Conservation (phyloP, 2,797 vertebrate species). For the Liparis tanakae region DNA sequence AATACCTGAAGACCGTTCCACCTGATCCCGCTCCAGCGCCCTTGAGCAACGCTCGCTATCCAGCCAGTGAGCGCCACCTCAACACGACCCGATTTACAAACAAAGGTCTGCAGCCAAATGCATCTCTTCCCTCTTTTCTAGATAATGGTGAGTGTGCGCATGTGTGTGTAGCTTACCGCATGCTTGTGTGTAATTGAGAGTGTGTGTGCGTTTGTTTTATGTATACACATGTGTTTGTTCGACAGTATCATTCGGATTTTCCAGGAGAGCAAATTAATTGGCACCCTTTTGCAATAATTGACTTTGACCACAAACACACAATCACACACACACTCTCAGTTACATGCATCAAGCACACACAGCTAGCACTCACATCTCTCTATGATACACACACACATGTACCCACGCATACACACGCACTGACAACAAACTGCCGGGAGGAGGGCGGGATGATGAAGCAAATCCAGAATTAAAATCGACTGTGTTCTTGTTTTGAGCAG, state of each 20-base stretch:
- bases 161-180: background rate
- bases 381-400: slow-evolving; percentile 25
- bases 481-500: slow-evolving; percentile 88
- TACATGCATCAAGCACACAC: slow-evolving; percentile 25
- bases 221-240: slow-evolving; percentile 52
- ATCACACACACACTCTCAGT: slow-evolving; percentile 27
- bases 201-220: slow-evolving; percentile 4
- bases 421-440: slow-evolving; percentile 87
- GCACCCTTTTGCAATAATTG: slow-evolving; percentile 80
- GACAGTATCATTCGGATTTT: slow-evolving; percentile 80
- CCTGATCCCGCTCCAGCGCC: slow-evolving; percentile 70
- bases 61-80: slow-evolving; percentile 50
- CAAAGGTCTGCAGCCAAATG: slow-evolving; percentile 63
- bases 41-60: slow-evolving; percentile 61
- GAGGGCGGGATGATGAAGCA: slow-evolving; percentile 88
- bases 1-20: slow-evolving; percentile 67
- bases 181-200: slow-evolving; percentile 16
- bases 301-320: slow-evolving; percentile 61
- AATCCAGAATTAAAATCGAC: slow-evolving; percentile 92
- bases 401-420: slow-evolving; percentile 76
- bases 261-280: slow-evolving; percentile 84
- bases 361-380: slow-evolving; percentile 44
- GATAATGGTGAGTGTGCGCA: slow-evolving; percentile 46
- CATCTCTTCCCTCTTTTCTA: slow-evolving; percentile 48
- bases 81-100: slow-evolving; percentile 67